phyloP scores from a whole-genome alignment of 2,888 invertebrate genomes.

The Himalopsyche tibetana region DNA sequence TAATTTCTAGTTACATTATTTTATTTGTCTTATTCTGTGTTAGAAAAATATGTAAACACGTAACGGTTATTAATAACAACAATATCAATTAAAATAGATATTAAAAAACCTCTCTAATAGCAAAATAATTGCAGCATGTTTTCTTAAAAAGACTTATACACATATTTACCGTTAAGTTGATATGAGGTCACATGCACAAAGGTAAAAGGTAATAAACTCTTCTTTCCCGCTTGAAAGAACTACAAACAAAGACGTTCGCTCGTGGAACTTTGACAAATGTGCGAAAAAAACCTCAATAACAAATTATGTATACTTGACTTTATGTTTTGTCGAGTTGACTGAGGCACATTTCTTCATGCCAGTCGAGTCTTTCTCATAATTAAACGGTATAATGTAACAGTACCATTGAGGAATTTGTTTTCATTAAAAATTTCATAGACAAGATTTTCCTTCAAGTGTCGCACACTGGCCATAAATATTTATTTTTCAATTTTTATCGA shows the following conservation, averaged over 20 bases:
- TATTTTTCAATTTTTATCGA: too few species aligned
- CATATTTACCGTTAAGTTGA: conserved; percentile 3
- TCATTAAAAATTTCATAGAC: too few species aligned
- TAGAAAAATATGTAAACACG: neutral
- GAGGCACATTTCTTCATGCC: neutral
- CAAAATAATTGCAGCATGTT: neutral
- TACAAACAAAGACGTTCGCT: neutral
- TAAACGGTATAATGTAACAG: too few species aligned
- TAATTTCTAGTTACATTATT: neutral
- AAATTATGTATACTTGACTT: neutral
- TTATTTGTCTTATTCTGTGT: neutral
- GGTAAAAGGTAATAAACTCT: conserved; percentile 20
- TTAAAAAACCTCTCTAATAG: conserved; percentile 22
- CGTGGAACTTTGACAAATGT: conserved; percentile 24
- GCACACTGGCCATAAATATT: too few species aligned
- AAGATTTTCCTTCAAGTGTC: too few species aligned
- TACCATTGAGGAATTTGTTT: too few species aligned
- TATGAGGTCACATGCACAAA: conserved; percentile 23
- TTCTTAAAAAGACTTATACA: neutral
- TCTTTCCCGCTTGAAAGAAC: neutral
- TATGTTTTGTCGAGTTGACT: neutral
- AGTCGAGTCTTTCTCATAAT: neutral
- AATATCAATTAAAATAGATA: neutral
- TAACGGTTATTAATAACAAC: neutral
- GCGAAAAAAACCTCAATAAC: conserved; percentile 35